Evolutionary conservation across 2,113 vertebrate genomes (phyloP).

Genomic region (Ophiodon elongatus): DNA sequence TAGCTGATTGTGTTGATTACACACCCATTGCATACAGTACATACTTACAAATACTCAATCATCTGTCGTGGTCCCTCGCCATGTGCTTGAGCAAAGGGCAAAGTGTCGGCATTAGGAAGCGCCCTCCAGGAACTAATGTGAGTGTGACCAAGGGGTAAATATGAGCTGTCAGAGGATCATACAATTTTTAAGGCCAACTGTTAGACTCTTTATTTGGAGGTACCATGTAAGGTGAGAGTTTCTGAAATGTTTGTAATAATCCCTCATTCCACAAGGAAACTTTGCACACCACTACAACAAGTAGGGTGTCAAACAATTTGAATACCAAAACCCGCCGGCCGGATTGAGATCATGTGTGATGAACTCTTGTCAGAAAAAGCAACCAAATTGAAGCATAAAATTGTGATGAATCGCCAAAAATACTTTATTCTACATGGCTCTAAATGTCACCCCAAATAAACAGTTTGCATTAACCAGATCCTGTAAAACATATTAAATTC

Average conservation of each 20-base stretch:
- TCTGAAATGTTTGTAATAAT: neutral
- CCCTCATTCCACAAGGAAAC: neutral
- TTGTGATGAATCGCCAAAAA: too few species aligned
- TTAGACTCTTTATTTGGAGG: neutral
- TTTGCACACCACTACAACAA: neutral
- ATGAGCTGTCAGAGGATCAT: neutral
- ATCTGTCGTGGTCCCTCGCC: constrained; percentile 22
- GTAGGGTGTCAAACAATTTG: neutral
- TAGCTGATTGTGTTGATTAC: constrained; percentile 50
- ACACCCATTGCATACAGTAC: constrained; percentile 51
- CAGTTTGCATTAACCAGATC: too few species aligned
- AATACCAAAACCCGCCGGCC: neutral
- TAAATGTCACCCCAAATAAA: too few species aligned
- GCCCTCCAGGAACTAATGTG: neutral
- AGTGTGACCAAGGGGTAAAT: neutral
- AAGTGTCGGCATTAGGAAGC: constrained; percentile 1
- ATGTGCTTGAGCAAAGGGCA: constrained; percentile 28
- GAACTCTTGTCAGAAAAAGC: neutral
- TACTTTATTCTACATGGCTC: too few species aligned
- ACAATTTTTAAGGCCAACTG: neutral
- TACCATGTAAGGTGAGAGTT: neutral
- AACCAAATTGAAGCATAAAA: neutral
- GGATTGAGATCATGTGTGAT: neutral
- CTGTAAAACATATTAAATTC: too few species aligned
- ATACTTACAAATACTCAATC: constrained; percentile 52